phyloP scores from a whole-genome alignment of 2,888 invertebrate species.

The Phaedon cochleariae region DNA sequence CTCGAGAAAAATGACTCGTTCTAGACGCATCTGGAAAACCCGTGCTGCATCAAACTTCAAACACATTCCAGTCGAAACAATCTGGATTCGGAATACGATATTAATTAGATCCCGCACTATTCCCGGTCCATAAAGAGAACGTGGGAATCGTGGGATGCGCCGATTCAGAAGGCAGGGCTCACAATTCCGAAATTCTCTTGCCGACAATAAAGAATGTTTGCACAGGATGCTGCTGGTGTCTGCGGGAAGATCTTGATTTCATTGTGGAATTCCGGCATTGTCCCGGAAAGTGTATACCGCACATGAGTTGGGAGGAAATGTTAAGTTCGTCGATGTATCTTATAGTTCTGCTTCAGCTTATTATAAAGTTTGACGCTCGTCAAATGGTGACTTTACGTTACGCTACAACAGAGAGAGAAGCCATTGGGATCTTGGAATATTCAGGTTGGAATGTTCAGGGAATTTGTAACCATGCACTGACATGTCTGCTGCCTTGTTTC shows the following conservation, averaged over 20 bases:
- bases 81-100: slow-evolving; percentile 35
- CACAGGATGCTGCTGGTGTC: not conserved
- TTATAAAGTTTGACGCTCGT: not conserved
- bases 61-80: slow-evolving; percentile 34
- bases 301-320: not conserved
- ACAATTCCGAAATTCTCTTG: slow-evolving; percentile 6
- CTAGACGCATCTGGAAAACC: not conserved
- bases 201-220: slow-evolving; percentile 3
- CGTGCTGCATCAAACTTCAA: slow-evolving; percentile 12
- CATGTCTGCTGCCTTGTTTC: too few relatives aligned
- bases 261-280: not conserved
- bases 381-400: too few relatives aligned
- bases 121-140: slow-evolving; percentile 29
- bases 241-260: not conserved
- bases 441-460: too few relatives aligned
- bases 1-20: too few relatives aligned
- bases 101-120: slow-evolving; percentile 29
- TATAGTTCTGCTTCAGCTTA: too few relatives aligned
- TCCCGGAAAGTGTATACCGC: not conserved
- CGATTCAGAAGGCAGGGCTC: slow-evolving; percentile 21
- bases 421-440: too few relatives aligned
- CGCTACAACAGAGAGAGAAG: too few relatives aligned
- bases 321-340: not conserved
- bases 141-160: slow-evolving; percentile 23
- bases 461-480: too few relatives aligned